These are phyloP conservation scores for Nannobrachium achirus DNA, from an alignment of 2,113 vertebrate species.

Conservation along the genomic window DNA sequence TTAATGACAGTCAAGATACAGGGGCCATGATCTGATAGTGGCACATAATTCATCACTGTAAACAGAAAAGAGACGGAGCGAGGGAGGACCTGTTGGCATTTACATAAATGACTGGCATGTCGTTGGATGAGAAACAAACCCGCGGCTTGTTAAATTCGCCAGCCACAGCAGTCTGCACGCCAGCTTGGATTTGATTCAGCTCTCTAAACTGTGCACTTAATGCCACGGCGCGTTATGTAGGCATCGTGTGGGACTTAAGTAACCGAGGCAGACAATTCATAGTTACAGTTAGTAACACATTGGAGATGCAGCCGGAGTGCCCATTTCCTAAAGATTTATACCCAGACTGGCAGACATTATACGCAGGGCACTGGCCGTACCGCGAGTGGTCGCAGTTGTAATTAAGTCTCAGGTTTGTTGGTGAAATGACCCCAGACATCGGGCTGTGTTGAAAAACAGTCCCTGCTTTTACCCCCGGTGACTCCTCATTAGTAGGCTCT, in stretches of 20 bases:
- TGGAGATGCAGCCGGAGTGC: constrained; percentile 24
- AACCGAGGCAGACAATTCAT: constrained; percentile 36
- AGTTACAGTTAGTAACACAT: constrained; percentile 39
- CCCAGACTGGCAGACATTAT: constrained; percentile 11
- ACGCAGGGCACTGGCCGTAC: constrained; percentile 6
- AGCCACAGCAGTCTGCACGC: constrained; percentile 35
- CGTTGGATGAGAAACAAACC: constrained; percentile 39
- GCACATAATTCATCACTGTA: constrained; percentile 45
- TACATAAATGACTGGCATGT: constrained; percentile 55
- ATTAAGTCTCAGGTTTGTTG: constrained; percentile 66
- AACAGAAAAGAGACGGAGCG: constrained; percentile 44
- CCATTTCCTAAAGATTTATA: constrained; percentile 23
- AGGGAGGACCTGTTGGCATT: constrained; percentile 40
- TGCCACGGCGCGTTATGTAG: constrained; percentile 35
- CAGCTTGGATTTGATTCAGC: constrained; percentile 61
- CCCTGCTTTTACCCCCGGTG: constrained; percentile 38
- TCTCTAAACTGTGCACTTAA: constrained; percentile 51
- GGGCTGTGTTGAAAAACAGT: constrained; percentile 58
- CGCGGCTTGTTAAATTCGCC: constrained; percentile 47
- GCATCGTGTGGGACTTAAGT: constrained; percentile 35
- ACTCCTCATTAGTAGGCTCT: constrained; percentile 74
- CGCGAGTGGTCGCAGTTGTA: constrained; percentile 60
- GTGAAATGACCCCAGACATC: constrained; percentile 55
- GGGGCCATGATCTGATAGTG: constrained; percentile 42
- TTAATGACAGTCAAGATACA: constrained; percentile 43